These are phyloP conservation scores for Amphipyra berbera DNA, from an alignment of 2,888 invertebrate species.

Conservation along the genomic window DNA sequence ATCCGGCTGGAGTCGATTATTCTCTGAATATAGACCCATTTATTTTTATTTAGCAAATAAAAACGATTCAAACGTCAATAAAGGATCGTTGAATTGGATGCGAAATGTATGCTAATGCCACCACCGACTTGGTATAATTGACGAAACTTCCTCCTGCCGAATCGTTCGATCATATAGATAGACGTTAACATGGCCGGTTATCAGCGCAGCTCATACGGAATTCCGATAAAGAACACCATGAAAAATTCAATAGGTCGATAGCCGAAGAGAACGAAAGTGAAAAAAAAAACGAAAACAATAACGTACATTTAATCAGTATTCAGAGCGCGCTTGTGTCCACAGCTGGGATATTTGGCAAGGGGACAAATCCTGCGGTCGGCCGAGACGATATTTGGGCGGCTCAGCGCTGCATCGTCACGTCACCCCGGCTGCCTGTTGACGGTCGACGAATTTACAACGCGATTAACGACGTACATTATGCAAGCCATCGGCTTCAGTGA, in stretches of 20 bases:
- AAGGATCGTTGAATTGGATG: slow-evolving; percentile 77
- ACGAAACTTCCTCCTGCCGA: slow-evolving; percentile 80
- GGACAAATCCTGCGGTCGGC: slow-evolving; percentile 73
- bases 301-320: slow-evolving; percentile 86
- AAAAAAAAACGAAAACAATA: slow-evolving; percentile 85
- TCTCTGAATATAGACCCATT: slow-evolving; percentile 75
- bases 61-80: slow-evolving; percentile 80
- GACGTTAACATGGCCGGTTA: slow-evolving; percentile 72
- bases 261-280: slow-evolving; percentile 81
- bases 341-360: slow-evolving; percentile 87
- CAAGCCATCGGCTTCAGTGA: slow-evolving; percentile 71
- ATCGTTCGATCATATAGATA: slow-evolving; percentile 79
- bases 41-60: slow-evolving; percentile 83
- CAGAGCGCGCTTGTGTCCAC: slow-evolving; percentile 80
- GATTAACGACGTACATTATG: slow-evolving; percentile 77
- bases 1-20: slow-evolving; percentile 61
- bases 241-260: slow-evolving; percentile 86
- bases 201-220: slow-evolving; percentile 76
- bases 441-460: slow-evolving; percentile 69
- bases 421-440: slow-evolving; percentile 72
- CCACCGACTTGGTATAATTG: slow-evolving; percentile 77
- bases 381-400: slow-evolving; percentile 64
- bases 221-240: slow-evolving; percentile 80
- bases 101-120: slow-evolving; percentile 85
- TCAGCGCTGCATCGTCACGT: slow-evolving; percentile 64